Base-by-base conservation (phyloP, 2,797 vertebrate genomes). In the Sebastolobus altivelis region DNA sequence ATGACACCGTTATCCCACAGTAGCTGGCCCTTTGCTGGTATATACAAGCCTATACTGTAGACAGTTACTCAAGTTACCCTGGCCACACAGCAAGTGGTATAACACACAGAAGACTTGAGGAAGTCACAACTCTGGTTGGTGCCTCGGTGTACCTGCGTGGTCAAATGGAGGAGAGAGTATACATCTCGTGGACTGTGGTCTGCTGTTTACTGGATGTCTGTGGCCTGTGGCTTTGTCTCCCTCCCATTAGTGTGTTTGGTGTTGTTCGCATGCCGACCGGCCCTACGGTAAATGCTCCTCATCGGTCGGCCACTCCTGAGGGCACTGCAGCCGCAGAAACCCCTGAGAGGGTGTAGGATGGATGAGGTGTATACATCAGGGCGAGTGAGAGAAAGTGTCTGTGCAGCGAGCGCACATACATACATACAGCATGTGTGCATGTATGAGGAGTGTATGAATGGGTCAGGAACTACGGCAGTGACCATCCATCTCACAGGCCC, bases 221-320 rank as follows among this genome's bases (percentile, higher is more conserved):
- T 95, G 95, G 95, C 91, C 93, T 95, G 95, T 95, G 96, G 95
- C 93, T 95, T 95, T 93, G 88, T 92, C 87, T 93, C 89, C 79
- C 88, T 91, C 93, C 94, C 95, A 95, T 96, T 95, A 96, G 93
- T 83, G 93, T 88, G 93, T 91, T 94, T 89, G 92, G 89, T 92
- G 95, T 94, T 94, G 93, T 93, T 94, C 81, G 69, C 79, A 65
- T 84, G 86, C 87, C 78, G 88, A 93, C 85, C 81, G 87, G 93
- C 87, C 90, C 89, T 94, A 94, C 94, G 85, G 95, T 96, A 96
- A 96, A 95, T 92, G 93, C 93, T 94, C 89, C 93, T 90, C 91
- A 93, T 93, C 75, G 91, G 92, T 85, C 58, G 87, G 92, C 93
- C 93, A 77, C 91, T 94, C 91, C 82, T 90, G 81, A 94, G 90